A percentile compares a stretch with the other conserved stretches of the same genome.
phyloP scores from a whole-genome alignment of 2,797 vertebrate genomes.

The Gallirallus australis region DNA sequence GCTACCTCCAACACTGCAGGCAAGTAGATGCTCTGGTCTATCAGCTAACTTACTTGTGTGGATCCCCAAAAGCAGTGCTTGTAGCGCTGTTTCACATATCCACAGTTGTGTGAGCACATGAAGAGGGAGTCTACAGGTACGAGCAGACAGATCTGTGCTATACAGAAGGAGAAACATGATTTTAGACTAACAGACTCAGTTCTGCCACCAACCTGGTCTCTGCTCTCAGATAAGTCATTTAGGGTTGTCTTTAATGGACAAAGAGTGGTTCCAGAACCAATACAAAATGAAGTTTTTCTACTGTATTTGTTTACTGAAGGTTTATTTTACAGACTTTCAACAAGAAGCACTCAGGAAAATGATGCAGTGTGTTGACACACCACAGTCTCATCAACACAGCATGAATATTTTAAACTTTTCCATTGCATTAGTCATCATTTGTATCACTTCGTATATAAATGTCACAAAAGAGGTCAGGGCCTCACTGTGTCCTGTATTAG shows the following conservation, averaged over 20 bases:
- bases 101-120: background rate
- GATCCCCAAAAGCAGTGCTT: background rate
- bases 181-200: background rate
- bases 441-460: background rate
- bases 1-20: background rate
- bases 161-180: background rate
- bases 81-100: fast-evolving
- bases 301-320: background rate
- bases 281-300: background rate
- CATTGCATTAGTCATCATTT: background rate
- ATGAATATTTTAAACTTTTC: slow-evolving; percentile 17
- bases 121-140: background rate
- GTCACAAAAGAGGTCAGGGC: slow-evolving; percentile 2
- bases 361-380: background rate
- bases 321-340: background rate
- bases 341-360: background rate
- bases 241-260: background rate
- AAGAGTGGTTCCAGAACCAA: background rate
- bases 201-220: background rate
- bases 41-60: background rate
- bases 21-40: background rate
- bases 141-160: background rate
- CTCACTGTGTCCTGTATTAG: background rate
- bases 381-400: background rate
- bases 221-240: background rate